Conservation (phyloP, 2,113 vertebrate species). For the Myotis lucifugus region DNA sequence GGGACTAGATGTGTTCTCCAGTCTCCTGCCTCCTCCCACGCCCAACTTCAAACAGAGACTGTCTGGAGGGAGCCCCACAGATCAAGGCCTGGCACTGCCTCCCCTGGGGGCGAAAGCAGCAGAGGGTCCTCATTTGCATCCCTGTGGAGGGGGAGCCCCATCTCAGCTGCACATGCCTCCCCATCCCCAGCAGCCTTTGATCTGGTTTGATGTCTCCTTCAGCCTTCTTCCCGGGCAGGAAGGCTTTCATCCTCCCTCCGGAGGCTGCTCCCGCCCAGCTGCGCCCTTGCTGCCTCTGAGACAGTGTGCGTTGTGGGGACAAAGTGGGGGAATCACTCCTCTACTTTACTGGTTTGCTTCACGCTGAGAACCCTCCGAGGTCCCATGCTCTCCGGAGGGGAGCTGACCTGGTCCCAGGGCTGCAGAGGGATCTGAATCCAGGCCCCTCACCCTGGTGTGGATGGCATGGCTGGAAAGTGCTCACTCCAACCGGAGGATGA, state of each 20-base stretch:
- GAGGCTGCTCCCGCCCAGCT: conserved; percentile 33
- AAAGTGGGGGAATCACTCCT: not conserved
- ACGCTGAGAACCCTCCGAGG: not conserved
- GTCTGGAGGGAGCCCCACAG: conserved; percentile 45
- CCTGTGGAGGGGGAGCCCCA: not conserved
- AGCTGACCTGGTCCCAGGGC: not conserved
- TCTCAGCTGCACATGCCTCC: not conserved
- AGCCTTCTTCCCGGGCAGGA: conserved; percentile 79
- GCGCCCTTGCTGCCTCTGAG: not conserved
- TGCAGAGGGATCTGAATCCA: not conserved
- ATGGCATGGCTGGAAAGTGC: not conserved
- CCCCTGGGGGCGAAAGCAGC: not conserved
- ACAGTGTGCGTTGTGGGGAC: not conserved
- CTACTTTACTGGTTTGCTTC: not conserved
- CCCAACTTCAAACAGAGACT: conserved; percentile 60
- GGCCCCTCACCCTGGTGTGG: not conserved
- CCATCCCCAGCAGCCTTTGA: conserved; percentile 83
- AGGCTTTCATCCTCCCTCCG: conserved; percentile 72
- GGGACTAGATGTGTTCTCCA: conserved; percentile 77
- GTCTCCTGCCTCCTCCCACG: conserved; percentile 58
- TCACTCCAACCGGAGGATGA: fast-evolving
- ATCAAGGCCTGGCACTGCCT: conserved; percentile 61
- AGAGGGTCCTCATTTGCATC: conserved; percentile 71
- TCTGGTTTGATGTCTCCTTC: conserved; percentile 88
- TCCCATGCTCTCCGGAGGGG: not conserved